Base-by-base conservation (phyloP, 2,888 invertebrate genomes). In the Pterostichus madidus region DNA sequence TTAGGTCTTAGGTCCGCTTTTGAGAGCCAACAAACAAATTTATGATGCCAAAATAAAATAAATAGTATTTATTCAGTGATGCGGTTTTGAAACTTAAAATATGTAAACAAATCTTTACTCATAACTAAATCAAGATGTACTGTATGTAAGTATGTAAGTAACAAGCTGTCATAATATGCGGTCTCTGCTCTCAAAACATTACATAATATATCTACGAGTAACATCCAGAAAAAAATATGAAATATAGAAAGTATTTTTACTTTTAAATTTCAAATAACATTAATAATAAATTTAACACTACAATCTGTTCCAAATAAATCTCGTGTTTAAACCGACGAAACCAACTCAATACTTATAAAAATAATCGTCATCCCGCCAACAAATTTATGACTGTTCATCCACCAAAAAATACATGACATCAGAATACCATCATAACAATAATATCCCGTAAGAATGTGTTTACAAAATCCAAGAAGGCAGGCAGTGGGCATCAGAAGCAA, bases 361-460 rank as follows among this genome's bases (percentile, higher is more conserved):
- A 11, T 11, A 44, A 44, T 10, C 0, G 8, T 44, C 8, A 1
- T 11, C 11, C 5, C 11, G 44, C 44, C 4, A 44, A 49, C n/a
- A 49, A 49, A 49, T 49, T 49, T 49, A 49, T 49, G 11, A 49
- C 8, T 4, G 44, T 5, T 44, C 49, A 49, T 49, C 49, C 13
- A n/a, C 5, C 13, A n/a, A 13, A 49, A 49, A 10, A 2, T 49
- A 49, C 49, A 49, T 49, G 49, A 49, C 49, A 13, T 11, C 13
- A 1, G 49, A 49, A 49, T 49, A 49, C 49, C 49, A 49, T 49
- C 49, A 49, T 10, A 49, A 49, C 49, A 49, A 49, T 49, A 49
- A 49, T n/a, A n/a, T 49, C 11, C 49, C 49, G 11, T 49, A 49
- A 49, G 49, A 49, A 49, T 49, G 49, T 49, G 49, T 49, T 49